Evolutionary conservation across 2,113 vertebrate genomes (phyloP), one percentile per base, ranked within the genome.

Genomic region (Calyptomena viridis): DNA sequence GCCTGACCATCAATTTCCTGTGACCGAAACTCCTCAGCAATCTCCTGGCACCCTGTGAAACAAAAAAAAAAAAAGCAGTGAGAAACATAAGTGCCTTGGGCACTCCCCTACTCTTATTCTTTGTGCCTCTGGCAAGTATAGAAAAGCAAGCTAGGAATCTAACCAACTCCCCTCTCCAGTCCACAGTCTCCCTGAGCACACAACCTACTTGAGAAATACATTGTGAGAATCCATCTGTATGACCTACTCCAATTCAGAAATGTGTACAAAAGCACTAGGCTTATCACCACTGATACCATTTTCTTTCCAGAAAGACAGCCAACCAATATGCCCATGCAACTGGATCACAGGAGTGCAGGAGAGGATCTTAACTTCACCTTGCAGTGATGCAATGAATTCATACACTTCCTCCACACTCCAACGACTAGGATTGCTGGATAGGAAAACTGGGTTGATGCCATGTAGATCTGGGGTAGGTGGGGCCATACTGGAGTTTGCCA

Each of bases 1-100:
- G 99, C 99, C 97, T 99, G 99, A 31, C 99, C 99, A 40, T 99
- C 99, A 50, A 99, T 99, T 96, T 99, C 99, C 98, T 99, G 99
- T 9, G 99, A 99, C 58, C 99, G 98, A 95, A 99, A 99, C 89
- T 99, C 99, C 59, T 98, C 98, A 5, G 99, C 99, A 93, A 99
- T 98, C 94, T 99, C 99, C 94, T 99, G 99, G 89, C 99, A 99
- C n/a, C 99, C 99, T 99, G 92, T 35, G 64, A 92, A 87, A 79
- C 7, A 62, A 50, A 28, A 19, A 46, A 64, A 27, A 53, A 27
- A 35, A 28, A 24, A 66, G 53, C 68, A 33, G 16, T 85, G 35
- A 76, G 76, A 79, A 88, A 83, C 21, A 67, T 9, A 14, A 5
- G 11, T 33, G n/a, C n/a, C 11, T 22, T 76, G 35, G 50, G 28